These are phyloP conservation scores for Dasyurus viverrinus DNA, from an alignment of 2,113 vertebrate species.

Conservation along the genomic window DNA sequence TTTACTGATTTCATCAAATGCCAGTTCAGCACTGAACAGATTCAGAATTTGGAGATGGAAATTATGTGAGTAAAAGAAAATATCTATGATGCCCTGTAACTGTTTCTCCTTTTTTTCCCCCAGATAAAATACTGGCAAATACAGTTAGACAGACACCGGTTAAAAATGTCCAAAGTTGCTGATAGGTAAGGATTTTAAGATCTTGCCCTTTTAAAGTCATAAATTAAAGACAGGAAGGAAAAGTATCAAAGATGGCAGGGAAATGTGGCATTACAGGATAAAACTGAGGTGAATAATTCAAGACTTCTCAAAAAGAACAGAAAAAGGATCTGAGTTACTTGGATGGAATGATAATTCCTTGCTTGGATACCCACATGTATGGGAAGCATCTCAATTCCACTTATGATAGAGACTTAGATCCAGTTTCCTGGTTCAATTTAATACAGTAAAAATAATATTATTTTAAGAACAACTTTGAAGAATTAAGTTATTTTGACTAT, in stretches of 20 bases:
- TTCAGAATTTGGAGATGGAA: constrained; percentile 16
- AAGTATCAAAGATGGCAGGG: constrained; percentile 18
- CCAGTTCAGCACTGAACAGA: neutral
- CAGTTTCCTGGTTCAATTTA: neutral
- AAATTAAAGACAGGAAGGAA: neutral
- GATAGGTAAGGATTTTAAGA: constrained; percentile 90
- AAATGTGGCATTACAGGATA: neutral
- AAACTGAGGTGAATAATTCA: neutral
- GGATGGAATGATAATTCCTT: neutral
- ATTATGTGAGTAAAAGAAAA: neutral
- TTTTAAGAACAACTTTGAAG: neutral
- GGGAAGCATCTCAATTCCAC: neutral
- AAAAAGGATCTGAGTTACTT: neutral
- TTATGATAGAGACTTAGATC: neutral
- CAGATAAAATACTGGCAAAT: constrained; percentile 99
- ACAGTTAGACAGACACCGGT: constrained; percentile 97
- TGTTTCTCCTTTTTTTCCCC: constrained; percentile 77
- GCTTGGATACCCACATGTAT: neutral
- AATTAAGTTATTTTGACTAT: neutral
- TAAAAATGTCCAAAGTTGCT: constrained; percentile 99
- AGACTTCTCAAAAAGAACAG: neutral
- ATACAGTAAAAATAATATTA: neutral
- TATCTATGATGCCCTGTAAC: neutral
- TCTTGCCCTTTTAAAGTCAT: constrained; percentile 2
- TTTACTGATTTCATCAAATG: neutral